Evolutionary conservation across 2,113 vertebrate genomes (phyloP).

Genomic region (Notothenia coriiceps): DNA sequence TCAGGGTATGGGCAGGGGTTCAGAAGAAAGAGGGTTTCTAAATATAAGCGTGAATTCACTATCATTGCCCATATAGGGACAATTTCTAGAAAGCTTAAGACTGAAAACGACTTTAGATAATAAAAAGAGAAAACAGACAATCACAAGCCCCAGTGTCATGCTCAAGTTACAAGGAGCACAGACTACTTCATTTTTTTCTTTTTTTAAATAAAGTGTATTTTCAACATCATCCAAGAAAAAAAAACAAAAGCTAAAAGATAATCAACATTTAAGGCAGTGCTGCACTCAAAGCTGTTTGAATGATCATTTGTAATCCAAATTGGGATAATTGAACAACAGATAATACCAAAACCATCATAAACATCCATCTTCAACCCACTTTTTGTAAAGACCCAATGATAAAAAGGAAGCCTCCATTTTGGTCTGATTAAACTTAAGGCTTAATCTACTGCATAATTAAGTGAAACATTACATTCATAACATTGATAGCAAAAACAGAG

Average conservation of each 20-base stretch:
- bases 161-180: slow-evolving; percentile 9
- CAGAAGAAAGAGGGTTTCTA: slow-evolving; percentile 21
- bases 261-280: slow-evolving; percentile 49
- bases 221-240: slow-evolving; percentile 40
- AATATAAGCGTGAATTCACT: slow-evolving; percentile 10
- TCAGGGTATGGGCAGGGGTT: slow-evolving; percentile 23
- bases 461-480: slow-evolving; percentile 19
- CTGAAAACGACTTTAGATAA: slow-evolving; percentile 3
- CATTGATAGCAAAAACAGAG: slow-evolving; percentile 11
- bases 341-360: slow-evolving; percentile 15
- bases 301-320: not conserved
- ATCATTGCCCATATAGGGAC: not conserved
- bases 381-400: slow-evolving; percentile 10
- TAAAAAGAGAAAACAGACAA: not conserved
- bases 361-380: slow-evolving; percentile 24
- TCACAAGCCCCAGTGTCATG: not conserved
- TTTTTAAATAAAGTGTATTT: slow-evolving; percentile 51
- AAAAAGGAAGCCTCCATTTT: not conserved
- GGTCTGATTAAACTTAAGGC: slow-evolving; percentile 5
- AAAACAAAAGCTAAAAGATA: slow-evolving; percentile 35
- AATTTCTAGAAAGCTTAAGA: not conserved
- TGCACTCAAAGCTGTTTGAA: slow-evolving; percentile 30
- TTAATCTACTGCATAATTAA: slow-evolving; percentile 33
- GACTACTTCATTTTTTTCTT: slow-evolving; percentile 40
- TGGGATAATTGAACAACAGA: slow-evolving; percentile 16